Percentiles rank a stretch among this genome's conserved stretches.
Evolutionary conservation across 1,140 invertebrate species (phyloP).

Genomic region (Saccostrea echinata): DNA sequence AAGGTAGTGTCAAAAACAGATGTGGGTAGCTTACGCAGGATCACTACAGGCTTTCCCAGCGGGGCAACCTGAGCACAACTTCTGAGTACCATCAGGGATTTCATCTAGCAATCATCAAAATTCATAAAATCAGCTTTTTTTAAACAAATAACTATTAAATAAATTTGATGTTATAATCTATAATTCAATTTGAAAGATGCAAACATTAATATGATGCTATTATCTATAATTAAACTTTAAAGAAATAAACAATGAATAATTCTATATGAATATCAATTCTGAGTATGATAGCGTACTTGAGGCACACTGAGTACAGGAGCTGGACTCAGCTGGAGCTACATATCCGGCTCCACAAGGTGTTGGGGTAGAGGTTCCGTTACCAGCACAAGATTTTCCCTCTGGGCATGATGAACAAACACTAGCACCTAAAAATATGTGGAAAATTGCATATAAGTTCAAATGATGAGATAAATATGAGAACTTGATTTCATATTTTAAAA

Average conservation of each 20-base stretch:
- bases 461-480: not conserved
- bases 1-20: not conserved
- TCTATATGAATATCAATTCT: not conserved
- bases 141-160: no score
- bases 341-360: constrained; percentile 63
- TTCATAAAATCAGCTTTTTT: no score
- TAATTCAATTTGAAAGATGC: no score
- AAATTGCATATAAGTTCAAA: not conserved
- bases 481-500: not conserved
- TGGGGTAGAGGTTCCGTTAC: constrained; percentile 60
- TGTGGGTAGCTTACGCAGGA: constrained; percentile 61
- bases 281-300: constrained; percentile 47
- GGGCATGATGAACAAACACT: constrained; percentile 60
- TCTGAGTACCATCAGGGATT: constrained; percentile 55
- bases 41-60: constrained; percentile 69
- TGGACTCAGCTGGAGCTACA: constrained; percentile 63
- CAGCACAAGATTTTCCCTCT: constrained; percentile 60
- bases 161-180: no score
- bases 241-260: not conserved
- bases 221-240: no score
- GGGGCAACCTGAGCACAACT: constrained; percentile 64
- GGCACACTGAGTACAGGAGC: constrained; percentile 66
- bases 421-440: constrained; percentile 55
- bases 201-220: not conserved
- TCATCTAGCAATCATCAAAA: constrained; percentile 55